Evolutionary conservation across 92 coral and sea anemone species (phyloP), one percentile per base, ranked within the genome.

Genomic region (Epizoanthus ramosus): DNA sequence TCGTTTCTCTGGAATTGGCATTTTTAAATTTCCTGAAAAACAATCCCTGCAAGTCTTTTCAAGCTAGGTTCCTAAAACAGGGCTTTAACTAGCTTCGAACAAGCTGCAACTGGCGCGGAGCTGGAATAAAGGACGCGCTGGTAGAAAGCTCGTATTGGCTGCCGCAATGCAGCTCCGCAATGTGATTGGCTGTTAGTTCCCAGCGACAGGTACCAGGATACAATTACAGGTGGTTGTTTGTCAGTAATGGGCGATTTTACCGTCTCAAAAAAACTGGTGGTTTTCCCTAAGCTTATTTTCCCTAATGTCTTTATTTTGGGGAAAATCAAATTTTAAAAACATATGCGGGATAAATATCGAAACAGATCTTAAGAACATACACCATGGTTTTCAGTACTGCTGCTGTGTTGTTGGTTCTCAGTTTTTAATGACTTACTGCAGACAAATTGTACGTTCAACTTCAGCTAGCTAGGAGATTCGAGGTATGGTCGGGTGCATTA

Each of bases 1-100:
- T 54, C 89, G 56, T 35, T 86, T 85, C 71, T 92, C 97, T 16
- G 97, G 97, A 54, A 90, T 88, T 47, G 97, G 97, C 97, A 92
- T 92, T 87, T 59, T 75, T n/a, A 3, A 33, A 28, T 15, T 25
- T 37, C 81, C 10, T 75, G 54, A 15, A 75, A 33, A 75, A 4
- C 13, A 75, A 35, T 9, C 54, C 58, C 45, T 75, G 33, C 68
- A 58, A 58, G 18, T 57, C 25, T 58, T 75, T 75, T 35, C 12
- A 16, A 31, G 56, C 18, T 17, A 19, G 54, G 69, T 41, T 35
- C 53, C 81, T 63, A 75, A 74, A 59, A 75, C 81, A 35, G 54
- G 23, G 22, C 68, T 63, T 53, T 58, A n/a, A 37, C 81, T 14
- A 58, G 6, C 25, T 37, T 60, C 8, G 66, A 21, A 37, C 50